Base-by-base conservation (phyloP, 2,113 vertebrate genomes). In the Toxotes jaculatrix region DNA sequence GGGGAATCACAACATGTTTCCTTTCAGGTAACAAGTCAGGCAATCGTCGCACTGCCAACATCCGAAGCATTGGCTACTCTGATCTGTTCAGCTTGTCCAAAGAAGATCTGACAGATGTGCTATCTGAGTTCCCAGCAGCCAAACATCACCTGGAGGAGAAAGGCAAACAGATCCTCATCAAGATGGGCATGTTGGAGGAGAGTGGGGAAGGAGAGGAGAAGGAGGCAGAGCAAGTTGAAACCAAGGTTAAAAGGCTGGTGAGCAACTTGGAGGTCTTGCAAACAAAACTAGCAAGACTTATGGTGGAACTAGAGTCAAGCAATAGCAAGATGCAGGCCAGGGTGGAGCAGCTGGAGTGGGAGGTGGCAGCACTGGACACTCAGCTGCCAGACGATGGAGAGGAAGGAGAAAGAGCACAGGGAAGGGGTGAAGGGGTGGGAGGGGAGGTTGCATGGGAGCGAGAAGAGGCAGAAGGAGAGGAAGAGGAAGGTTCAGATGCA, bases 71-170 rank as follows among this genome's bases (percentile, higher is more conserved):
- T 0, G 97, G 98, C 4, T 95, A 97, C 88, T 98, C 98, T 0
- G 98, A 99, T 91, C 95, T 99, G 1, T 98, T 98, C 93, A 97
- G 97, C 89, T 90, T 99, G 59, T 96, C 96, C 77, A 99, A 99
- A 92, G 97, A 97, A 84, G 96, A 97, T 91, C 94, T 99, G 81
- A 93, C 70, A 0, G 95, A 96, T 19, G 97, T 96, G 42, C 92
- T 99, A 56, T 94, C 92, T 0, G 96, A 98, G 93, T 99, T 97
- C 83, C 97, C 98, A 3, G 83, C 91, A 0, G 97, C 98, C 85
- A 96, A 97, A 27, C 63, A 89, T 0, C 79, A 94, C 53, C 95
- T 99, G 94, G 97, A 98, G 82, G 96, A 96, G 87, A 98, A 97
- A 83, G 97, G 98, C 70, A 91, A 96, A 0, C 95, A 97, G 89